Evolutionary conservation across 2,888 invertebrate genomes (phyloP).

Genomic region (Drosophila aldrichi): DNA sequence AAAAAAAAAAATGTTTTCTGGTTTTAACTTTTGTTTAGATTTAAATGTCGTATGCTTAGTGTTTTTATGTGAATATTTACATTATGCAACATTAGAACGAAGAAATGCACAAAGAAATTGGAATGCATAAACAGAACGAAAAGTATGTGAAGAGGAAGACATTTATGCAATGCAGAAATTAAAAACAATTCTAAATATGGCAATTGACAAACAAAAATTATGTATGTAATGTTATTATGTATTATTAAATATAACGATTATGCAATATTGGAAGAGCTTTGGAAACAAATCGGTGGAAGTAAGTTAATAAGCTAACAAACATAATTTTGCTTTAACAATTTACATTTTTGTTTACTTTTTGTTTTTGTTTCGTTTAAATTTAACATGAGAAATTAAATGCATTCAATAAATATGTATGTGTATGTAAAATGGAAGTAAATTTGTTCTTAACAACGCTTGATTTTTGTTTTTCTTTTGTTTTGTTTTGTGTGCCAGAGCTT

Average conservation of each 20-base stretch:
- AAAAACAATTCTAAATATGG: constrained; percentile 66
- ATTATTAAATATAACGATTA: constrained; percentile 63
- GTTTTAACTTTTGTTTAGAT: constrained; percentile 19
- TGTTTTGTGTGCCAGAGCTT: constrained; percentile 55
- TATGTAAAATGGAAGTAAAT: constrained; percentile 78
- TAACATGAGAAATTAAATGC: constrained; percentile 80
- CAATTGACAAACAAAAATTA: constrained; percentile 58
- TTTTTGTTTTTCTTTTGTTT: constrained; percentile 4
- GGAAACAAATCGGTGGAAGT: constrained; percentile 80
- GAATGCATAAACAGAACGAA: constrained; percentile 76
- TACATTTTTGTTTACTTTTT: constrained; percentile 44
- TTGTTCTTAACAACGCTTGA: constrained; percentile 78
- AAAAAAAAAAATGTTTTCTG: constrained; percentile 47
- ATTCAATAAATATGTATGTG: constrained; percentile 70
- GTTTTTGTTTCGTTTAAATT: constrained; percentile 43
- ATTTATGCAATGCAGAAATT: constrained; percentile 53
- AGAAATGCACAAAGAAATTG: constrained; percentile 74
- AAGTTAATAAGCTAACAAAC: constrained; percentile 75
- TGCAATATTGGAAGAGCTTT: constrained; percentile 76
- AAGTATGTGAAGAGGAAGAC: constrained; percentile 61
- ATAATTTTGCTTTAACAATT: constrained; percentile 69
- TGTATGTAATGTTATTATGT: constrained; percentile 40
- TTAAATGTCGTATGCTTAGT: constrained; percentile 8
- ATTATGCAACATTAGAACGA: constrained; percentile 63
- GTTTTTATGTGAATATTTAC: constrained; percentile 53